Evolutionary conservation across 1,140 invertebrate genomes (phyloP).

Genomic region (Tachypleus tridentatus): DNA sequence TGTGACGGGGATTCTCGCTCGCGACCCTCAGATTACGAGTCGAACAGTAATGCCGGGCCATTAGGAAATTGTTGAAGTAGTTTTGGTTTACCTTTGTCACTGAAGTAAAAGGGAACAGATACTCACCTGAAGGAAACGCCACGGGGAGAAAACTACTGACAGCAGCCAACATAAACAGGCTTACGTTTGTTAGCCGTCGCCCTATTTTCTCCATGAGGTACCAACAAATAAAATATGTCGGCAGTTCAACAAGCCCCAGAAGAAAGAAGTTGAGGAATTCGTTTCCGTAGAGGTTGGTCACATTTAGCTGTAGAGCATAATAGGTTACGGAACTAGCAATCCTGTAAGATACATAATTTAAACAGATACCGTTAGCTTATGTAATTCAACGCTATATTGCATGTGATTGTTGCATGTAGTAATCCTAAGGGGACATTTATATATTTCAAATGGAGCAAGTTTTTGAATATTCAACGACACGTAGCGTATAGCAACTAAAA

Average conservation of each 20-base stretch:
- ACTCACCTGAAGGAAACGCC: background rate
- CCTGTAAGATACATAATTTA: slow-evolving; percentile 32
- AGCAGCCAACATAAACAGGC: background rate
- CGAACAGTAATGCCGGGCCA: no score
- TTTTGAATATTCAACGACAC: no score
- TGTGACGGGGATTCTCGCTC: no score
- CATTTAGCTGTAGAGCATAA: slow-evolving; percentile 46
- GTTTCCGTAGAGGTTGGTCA: slow-evolving; percentile 48
- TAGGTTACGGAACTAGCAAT: slow-evolving; percentile 45
- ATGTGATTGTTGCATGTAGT: no score
- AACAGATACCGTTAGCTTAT: no score
- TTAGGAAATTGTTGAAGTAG: background rate
- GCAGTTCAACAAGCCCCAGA: slow-evolving; percentile 47
- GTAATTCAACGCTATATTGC: no score
- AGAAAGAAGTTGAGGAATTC: slow-evolving; percentile 54
- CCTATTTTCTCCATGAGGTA: slow-evolving; percentile 1
- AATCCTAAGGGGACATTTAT: no score
- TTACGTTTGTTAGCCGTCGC: background rate
- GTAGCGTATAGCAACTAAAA: no score
- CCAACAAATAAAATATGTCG: slow-evolving; percentile 25
- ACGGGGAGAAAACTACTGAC: background rate
- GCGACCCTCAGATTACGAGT: no score
- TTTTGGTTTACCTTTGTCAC: no score
- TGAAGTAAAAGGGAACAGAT: no score
- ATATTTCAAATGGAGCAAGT: no score